Percentiles rank a stretch among this genome's conserved stretches.
These are phyloP conservation scores for Xestoiulus laeticollis DNA, from an alignment of 2,888 invertebrate genomes.

Conservation along the genomic window DNA sequence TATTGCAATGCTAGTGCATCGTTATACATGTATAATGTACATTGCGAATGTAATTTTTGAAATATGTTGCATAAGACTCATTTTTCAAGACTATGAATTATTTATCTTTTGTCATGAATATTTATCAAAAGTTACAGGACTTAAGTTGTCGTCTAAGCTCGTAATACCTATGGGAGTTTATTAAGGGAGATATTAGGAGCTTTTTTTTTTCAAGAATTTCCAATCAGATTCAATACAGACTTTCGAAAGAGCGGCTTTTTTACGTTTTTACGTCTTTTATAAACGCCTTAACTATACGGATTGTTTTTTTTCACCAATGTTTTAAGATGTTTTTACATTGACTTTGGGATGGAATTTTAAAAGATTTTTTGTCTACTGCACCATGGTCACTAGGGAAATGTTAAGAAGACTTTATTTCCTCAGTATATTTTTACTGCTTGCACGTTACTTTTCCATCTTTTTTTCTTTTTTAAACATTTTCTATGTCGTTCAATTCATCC, in stretches of 20 bases:
- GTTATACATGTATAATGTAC: too few relatives aligned
- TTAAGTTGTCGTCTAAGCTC: background rate
- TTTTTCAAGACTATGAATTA: too few relatives aligned
- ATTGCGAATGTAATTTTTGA: too few relatives aligned
- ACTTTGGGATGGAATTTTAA: background rate
- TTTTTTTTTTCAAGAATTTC: background rate
- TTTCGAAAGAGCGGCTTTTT: background rate
- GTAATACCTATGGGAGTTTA: background rate
- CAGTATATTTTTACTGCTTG: background rate
- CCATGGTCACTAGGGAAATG: background rate
- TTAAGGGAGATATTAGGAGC: background rate
- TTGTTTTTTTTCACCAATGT: background rate
- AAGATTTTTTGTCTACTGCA: background rate
- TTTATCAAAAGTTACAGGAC: too few relatives aligned
- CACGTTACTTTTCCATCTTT: background rate
- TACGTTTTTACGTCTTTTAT: background rate
- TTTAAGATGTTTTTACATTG: background rate
- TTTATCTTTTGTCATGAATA: too few relatives aligned
- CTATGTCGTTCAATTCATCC: slow-evolving; percentile 25
- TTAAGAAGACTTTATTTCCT: background rate
- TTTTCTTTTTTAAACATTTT: slow-evolving; percentile 1
- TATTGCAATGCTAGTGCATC: too few relatives aligned
- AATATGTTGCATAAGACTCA: too few relatives aligned
- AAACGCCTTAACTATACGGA: background rate
- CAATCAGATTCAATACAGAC: background rate